phyloP scores from a whole-genome alignment of 2,113 vertebrate species.

The Microtus montanus region DNA sequence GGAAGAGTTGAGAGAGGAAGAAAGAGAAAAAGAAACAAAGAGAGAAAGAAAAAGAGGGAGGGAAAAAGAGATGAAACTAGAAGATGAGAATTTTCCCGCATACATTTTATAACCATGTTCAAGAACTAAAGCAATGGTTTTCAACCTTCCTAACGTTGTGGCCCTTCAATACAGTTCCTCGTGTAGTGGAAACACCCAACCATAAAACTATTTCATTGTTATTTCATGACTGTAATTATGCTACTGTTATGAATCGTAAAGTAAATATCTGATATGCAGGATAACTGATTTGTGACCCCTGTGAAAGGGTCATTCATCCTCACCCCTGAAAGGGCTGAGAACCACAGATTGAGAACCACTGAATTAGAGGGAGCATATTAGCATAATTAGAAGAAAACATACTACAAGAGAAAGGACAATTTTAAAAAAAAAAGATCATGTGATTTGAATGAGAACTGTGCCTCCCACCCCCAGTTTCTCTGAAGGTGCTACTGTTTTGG shows the following conservation, averaged over 20 bases:
- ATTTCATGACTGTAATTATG: not conserved
- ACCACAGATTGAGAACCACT: not conserved
- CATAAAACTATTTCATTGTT: not conserved
- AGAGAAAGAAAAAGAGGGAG: not conserved
- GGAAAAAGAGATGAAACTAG: not conserved
- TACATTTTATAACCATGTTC: not conserved
- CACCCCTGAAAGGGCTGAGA: not conserved
- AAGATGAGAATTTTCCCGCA: not conserved
- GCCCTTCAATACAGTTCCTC: not conserved
- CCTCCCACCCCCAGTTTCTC: not conserved
- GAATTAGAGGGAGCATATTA: not conserved
- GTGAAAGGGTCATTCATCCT: not conserved
- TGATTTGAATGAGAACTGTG: not conserved
- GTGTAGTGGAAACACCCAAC: not conserved
- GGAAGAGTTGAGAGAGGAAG: no score
- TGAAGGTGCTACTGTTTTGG: not conserved
- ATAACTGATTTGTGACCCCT: not conserved
- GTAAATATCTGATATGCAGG: not conserved
- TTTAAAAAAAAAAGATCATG: no score
- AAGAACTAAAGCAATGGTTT: not conserved
- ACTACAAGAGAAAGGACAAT: not conserved
- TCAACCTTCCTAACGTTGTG: not conserved
- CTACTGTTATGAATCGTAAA: not conserved
- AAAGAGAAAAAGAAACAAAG: not conserved
- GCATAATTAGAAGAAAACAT: not conserved